Conservation (phyloP, 2,888 invertebrate genomes). For the Xanthia icteritia region DNA sequence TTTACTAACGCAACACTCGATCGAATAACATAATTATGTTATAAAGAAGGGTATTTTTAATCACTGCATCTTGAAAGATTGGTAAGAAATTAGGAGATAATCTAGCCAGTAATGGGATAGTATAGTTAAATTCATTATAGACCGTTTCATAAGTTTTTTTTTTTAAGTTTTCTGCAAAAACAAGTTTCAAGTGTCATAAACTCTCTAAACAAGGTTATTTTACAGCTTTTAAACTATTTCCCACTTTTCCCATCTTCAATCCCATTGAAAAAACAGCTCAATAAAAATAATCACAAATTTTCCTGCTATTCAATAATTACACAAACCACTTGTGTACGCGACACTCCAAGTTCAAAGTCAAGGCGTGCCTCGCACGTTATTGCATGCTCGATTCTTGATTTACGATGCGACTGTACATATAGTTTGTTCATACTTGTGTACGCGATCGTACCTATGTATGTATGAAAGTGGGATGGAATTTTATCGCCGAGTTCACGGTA, state of each 20-base stretch:
- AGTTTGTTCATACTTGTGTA: conserved; percentile 55
- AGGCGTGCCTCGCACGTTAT: conserved; percentile 78
- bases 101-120: not conserved
- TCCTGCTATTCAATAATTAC: conserved; percentile 26
- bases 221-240: not conserved
- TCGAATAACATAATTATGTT: not conserved
- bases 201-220: not conserved
- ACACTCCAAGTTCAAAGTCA: conserved; percentile 83
- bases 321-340: conserved; percentile 69
- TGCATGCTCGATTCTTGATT: conserved; percentile 77
- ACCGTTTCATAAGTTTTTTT: not conserved
- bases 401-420: conserved; percentile 73
- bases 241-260: not conserved
- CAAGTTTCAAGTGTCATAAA: no score
- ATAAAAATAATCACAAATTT: conserved; percentile 10
- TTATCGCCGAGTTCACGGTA: conserved; percentile 41
- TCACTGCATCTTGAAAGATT: not conserved
- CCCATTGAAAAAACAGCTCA: not conserved
- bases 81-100: not conserved
- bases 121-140: not conserved
- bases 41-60: not conserved
- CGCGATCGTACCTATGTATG: conserved; percentile 38
- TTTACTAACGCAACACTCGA: not conserved
- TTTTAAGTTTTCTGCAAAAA: not conserved
- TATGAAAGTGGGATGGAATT: conserved; percentile 55